Percentiles rank a stretch among this genome's conserved stretches.
Conservation (phyloP, 2,797 vertebrate genomes). For the Octomys mimax region DNA sequence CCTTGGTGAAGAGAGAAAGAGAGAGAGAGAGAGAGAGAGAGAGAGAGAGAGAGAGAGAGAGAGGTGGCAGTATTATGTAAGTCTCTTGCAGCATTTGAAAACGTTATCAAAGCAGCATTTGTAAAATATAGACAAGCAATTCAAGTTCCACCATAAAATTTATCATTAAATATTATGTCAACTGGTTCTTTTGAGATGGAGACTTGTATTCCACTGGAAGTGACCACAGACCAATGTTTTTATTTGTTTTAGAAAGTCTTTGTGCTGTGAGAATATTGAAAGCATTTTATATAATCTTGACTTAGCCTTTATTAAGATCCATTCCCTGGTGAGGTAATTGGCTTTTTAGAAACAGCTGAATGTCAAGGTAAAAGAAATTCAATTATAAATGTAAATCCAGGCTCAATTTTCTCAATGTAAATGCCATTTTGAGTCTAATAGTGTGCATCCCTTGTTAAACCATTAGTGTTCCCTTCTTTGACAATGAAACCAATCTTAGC, state of each 20-base stretch:
- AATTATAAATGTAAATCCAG: constrained; percentile 46
- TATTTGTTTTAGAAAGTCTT: constrained; percentile 11
- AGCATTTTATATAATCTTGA: constrained; percentile 36
- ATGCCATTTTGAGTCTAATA: constrained; percentile 14
- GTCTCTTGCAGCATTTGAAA: constrained; percentile 30
- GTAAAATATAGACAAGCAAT: constrained; percentile 17
- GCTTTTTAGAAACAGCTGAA: neutral
- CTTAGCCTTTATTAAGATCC: neutral
- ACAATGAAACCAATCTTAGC: constrained; percentile 19
- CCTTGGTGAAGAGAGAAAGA: too few species aligned
- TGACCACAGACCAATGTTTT: neutral
- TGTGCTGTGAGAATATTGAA: neutral
- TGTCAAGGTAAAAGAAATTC: constrained; percentile 39
- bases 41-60: neutral
- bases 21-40: too few species aligned
- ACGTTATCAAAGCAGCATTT: constrained; percentile 26
- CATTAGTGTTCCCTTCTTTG: constrained; percentile 34
- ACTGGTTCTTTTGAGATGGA: neutral
- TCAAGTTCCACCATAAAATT: neutral
- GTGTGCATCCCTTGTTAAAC: neutral
- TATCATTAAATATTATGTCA: constrained; percentile 26
- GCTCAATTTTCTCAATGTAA: constrained; percentile 1
- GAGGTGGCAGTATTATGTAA: neutral
- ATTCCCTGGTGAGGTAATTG: neutral
- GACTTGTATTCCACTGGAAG: neutral